Evolutionary conservation across 2,888 invertebrate genomes (phyloP).

Genomic region (Lamellibrachia columna): DNA sequence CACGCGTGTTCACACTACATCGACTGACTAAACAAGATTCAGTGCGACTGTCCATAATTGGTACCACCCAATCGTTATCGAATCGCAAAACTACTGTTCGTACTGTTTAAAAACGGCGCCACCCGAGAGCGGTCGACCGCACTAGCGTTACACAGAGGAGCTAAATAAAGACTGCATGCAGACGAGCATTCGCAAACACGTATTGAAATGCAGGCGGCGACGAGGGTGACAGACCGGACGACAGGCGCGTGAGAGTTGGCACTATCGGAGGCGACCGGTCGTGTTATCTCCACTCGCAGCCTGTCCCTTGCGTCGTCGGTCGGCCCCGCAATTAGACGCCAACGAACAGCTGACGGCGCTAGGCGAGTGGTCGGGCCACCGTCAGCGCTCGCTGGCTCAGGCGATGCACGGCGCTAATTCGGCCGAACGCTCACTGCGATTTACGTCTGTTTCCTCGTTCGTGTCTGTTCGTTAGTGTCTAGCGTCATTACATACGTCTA

Average conservation of each 20-base stretch:
- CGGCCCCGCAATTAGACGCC: neutral
- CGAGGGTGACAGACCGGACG: neutral
- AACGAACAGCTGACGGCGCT: neutral
- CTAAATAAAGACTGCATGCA: neutral
- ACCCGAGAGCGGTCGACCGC: neutral
- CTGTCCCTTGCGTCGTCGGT: neutral
- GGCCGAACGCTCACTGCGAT: neutral
- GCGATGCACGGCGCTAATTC: neutral
- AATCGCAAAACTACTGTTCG: neutral
- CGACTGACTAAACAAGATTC: neutral
- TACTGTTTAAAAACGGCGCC: neutral
- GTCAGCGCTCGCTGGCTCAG: too few species aligned
- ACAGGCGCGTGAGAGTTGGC: neutral
- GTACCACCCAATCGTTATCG: neutral
- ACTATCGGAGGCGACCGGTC: neutral
- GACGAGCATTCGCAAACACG: neutral
- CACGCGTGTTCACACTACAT: neutral
- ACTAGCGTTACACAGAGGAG: neutral
- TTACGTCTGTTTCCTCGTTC: neutral
- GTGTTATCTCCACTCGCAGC: neutral
- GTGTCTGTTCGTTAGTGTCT: neutral
- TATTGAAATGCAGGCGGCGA: neutral
- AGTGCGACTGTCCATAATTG: constrained; percentile 4
- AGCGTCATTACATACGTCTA: neutral
- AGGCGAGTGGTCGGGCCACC: neutral